Base-by-base conservation (phyloP, 2,113 vertebrate genomes). In the Hippocampus zosterae region DNA sequence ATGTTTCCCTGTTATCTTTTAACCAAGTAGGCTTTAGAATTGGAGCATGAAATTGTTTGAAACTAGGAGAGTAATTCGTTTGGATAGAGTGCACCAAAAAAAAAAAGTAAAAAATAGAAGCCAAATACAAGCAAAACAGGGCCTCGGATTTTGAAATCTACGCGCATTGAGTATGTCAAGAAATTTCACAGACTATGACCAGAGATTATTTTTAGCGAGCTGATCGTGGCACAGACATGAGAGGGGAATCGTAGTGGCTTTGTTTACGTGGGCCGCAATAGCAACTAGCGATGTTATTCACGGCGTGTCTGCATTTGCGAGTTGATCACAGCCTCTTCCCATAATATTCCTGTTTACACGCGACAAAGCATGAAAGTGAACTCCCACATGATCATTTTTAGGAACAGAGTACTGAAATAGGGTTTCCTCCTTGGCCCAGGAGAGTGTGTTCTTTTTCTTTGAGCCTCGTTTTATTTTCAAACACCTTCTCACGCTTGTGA, bases 31-130 rank as follows among this genome's bases (percentile, higher is more conserved):
- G 83, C 83, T 88, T 85, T 85, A 78, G 84, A 91, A 91, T 84
- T 91, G 82, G 90, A 89, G 90, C 90, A 88, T 91, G 90, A 91
- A 90, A 91, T 91, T 91, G 88, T 87, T 89, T 88, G 88, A 90
- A 89, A 91, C 81, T 84, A 79, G 84, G 76, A 81, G 68, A 84
- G 81, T 80, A 89, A 87, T 87, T 84, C 72, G 53, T 76, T 78
- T 64, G 76, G 72, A 84, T 78, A 73, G 73, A 75, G 81, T 33
- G 75, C 72, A 70, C 81, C 83, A 85, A 88, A 76, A 85, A 67
- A 33, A 72, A 59, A 67, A 74, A 27, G 11, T 4, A 82, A 87
- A 88, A 76, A 85, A 66, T 44, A 37, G 75, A 63, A 62, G 78
- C 83, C 84, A 76, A 62, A 75, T 41, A 66, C 72, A 84, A 77